Evolutionary conservation across 2,888 invertebrate genomes (phyloP).

Genomic region (Cataglyphis cursor): DNA sequence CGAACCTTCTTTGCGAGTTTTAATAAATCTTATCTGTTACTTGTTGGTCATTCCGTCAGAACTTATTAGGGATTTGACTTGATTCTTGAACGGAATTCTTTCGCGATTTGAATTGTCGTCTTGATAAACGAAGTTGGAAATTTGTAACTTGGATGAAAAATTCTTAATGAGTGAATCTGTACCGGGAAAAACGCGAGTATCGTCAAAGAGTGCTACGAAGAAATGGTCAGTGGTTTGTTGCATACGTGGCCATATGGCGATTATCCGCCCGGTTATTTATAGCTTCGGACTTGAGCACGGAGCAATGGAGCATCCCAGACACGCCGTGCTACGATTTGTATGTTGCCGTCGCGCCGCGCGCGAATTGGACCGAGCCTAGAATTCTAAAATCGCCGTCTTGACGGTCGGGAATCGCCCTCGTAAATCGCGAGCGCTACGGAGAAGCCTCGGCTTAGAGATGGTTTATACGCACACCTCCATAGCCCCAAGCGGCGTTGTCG

Average conservation of each 20-base stretch:
- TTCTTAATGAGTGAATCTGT: background rate
- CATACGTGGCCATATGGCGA: slow-evolving; percentile 76
- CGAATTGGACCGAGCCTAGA: slow-evolving; percentile 69
- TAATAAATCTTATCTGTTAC: slow-evolving; percentile 7
- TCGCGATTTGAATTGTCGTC: background rate
- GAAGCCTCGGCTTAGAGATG: slow-evolving; percentile 59
- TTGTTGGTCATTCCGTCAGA: background rate
- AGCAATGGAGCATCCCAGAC: slow-evolving; percentile 58
- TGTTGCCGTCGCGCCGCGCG: slow-evolving; percentile 60
- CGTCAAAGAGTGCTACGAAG: slow-evolving; percentile 37
- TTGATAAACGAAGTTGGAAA: background rate
- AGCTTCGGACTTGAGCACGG: slow-evolving; percentile 58
- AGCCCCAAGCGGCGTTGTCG: slow-evolving; percentile 68
- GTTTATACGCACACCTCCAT: slow-evolving; percentile 68
- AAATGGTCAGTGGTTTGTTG: slow-evolving; percentile 61
- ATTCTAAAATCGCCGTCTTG: slow-evolving; percentile 68
- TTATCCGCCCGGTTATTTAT: slow-evolving; percentile 78
- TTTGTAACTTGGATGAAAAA: slow-evolving; percentile 18
- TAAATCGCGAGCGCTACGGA: slow-evolving; percentile 75
- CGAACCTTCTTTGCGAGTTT: background rate
- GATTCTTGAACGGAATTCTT: background rate
- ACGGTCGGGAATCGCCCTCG: slow-evolving; percentile 73
- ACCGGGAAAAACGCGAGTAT: slow-evolving; percentile 55
- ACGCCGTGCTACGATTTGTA: slow-evolving; percentile 40
- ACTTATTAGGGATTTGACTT: background rate